phyloP scores from a whole-genome alignment of 2,113 vertebrate species.

The Paralichthys olivaceus region DNA sequence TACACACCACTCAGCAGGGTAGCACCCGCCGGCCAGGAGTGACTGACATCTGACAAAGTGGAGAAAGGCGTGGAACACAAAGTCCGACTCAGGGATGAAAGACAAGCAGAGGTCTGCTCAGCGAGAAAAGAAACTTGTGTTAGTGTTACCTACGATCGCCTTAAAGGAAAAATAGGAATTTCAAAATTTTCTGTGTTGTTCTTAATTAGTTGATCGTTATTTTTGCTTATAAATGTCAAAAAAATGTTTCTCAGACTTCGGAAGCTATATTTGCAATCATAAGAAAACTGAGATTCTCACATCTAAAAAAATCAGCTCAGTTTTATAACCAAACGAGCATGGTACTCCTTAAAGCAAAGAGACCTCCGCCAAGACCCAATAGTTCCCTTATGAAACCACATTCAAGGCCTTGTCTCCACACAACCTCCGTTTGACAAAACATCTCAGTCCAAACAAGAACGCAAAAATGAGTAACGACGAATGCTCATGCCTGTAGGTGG shows the following conservation, averaged over 20 bases:
- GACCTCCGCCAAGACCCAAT: neutral
- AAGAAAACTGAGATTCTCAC: too few species aligned
- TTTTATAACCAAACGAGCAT: too few species aligned
- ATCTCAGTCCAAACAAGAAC: neutral
- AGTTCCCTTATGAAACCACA: neutral
- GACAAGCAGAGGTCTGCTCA: conserved; percentile 14
- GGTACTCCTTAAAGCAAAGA: too few species aligned
- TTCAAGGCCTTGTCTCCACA: neutral
- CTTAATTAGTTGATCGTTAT: too few species aligned
- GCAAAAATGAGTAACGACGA: too few species aligned
- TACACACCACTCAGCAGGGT: conserved; percentile 48
- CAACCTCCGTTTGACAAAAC: neutral
- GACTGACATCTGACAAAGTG: conserved; percentile 69
- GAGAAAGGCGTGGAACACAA: conserved; percentile 37
- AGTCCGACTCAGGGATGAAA: conserved; percentile 26
- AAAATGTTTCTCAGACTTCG: neutral
- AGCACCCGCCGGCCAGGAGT: conserved; percentile 33
- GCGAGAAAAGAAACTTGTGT: neutral
- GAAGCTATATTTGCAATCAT: neutral
- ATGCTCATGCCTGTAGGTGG: too few species aligned
- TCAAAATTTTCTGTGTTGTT: too few species aligned
- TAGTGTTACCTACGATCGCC: neutral
- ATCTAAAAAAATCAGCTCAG: too few species aligned
- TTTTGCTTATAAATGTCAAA: too few species aligned
- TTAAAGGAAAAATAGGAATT: neutral